Percentiles rank a stretch among this genome's conserved stretches.
Evolutionary conservation across 64 coral and sea anemone genomes (phyloP).

Genomic region (Montipora capricornis): DNA sequence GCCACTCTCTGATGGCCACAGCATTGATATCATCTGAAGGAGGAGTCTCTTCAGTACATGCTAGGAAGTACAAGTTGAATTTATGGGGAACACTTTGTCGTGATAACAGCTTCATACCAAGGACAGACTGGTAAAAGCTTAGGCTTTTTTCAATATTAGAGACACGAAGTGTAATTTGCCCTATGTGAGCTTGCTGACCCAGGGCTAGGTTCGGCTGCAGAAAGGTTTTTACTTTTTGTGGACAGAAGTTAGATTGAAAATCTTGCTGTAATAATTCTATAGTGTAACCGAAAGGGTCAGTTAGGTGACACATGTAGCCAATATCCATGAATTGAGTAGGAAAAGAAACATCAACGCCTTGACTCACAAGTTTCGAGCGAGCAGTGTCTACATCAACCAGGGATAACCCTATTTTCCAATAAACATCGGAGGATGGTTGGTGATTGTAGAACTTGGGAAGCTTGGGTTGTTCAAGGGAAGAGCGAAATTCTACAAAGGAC

Average conservation of each 20-base stretch:
- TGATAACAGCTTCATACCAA: constrained; percentile 71
- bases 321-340: constrained; percentile 69
- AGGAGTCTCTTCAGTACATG: constrained; percentile 63
- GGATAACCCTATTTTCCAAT: constrained; percentile 76
- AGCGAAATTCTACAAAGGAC: constrained; percentile 20
- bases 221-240: background rate
- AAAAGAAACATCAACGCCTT: constrained; percentile 34
- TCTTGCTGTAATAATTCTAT: constrained; percentile 72
- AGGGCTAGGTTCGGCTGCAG: constrained; percentile 37
- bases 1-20: constrained; percentile 62
- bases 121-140: constrained; percentile 38
- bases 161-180: constrained; percentile 63
- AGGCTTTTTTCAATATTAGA: constrained; percentile 62
- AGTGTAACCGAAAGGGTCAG: constrained; percentile 65
- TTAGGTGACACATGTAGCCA: constrained; percentile 69
- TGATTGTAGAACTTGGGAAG: constrained; percentile 5
- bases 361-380: constrained; percentile 22
- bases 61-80: constrained; percentile 73
- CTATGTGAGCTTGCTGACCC: constrained; percentile 53
- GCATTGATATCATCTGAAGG: constrained; percentile 48
- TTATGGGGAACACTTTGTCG: constrained; percentile 19
- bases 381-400: constrained; percentile 61
- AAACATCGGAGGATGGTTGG: constrained; percentile 41
- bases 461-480: background rate
- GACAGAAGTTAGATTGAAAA: constrained; percentile 52